These are phyloP conservation scores for Montipora cactus DNA, from an alignment of 64 coral and sea anemone genomes.

Conservation along the genomic window DNA sequence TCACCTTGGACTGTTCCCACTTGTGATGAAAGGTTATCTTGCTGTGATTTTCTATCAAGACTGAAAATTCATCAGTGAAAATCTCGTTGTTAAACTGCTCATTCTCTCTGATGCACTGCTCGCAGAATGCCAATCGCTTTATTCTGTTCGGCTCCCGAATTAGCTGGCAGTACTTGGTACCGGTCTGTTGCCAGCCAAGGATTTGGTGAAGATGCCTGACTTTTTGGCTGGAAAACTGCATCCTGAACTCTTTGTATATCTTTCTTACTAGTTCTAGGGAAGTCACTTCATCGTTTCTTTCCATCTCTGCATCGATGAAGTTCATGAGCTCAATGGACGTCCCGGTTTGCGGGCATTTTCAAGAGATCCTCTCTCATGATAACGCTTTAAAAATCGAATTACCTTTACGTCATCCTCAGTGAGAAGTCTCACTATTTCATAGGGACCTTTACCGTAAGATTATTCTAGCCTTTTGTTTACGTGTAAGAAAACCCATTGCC, in stretches of 20 bases:
- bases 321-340: not conserved
- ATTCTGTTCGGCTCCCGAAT: no score
- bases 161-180: no score
- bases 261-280: not conserved
- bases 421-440: not conserved
- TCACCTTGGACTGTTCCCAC: no score
- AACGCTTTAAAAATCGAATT: not conserved
- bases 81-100: slow-evolving; percentile 1
- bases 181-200: no score
- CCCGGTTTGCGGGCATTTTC: not conserved
- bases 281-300: slow-evolving; percentile 43
- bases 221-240: not conserved
- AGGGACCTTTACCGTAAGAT: not conserved
- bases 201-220: no score
- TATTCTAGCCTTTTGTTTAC: not conserved
- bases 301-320: slow-evolving; percentile 58
- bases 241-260: not conserved
- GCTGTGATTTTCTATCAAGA: not conserved
- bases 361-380: not conserved
- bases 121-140: not conserved
- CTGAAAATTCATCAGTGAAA: not conserved
- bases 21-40: no score
- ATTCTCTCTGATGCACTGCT: not conserved
- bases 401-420: not conserved
- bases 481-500: not conserved